These are phyloP conservation scores for Rousettus madagascariensis DNA, from an alignment of 2,797 vertebrate genomes.

Conservation along the genomic window DNA sequence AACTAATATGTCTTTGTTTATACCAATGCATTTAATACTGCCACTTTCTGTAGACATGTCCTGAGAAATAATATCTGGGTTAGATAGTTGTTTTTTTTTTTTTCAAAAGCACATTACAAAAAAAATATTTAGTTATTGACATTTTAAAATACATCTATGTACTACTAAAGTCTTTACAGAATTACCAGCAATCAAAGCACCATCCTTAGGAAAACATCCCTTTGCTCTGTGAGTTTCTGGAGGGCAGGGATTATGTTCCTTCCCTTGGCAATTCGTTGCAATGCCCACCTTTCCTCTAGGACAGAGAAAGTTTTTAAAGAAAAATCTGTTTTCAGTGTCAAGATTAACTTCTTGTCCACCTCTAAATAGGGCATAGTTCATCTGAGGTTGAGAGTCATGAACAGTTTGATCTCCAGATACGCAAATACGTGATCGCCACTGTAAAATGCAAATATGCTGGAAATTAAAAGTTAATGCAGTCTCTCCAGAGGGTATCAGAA, in stretches of 20 bases:
- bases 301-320: not conserved
- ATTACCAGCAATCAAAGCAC: not conserved
- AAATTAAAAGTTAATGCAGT: slow-evolving; percentile 74
- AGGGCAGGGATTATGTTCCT: not conserved
- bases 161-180: not conserved
- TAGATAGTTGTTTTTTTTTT: not conserved
- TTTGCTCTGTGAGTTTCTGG: not conserved
- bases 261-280: not conserved
- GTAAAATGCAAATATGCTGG: slow-evolving; percentile 63
- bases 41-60: not conserved
- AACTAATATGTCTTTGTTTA: not conserved
- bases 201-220: not conserved
- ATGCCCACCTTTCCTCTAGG: not conserved
- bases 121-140: not conserved
- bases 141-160: not conserved
- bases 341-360: not conserved
- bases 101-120: not conserved
- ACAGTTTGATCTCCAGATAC: slow-evolving; percentile 65
- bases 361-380: not conserved
- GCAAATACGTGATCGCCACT: slow-evolving; percentile 49
- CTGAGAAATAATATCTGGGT: slow-evolving; percentile 6
- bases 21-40: not conserved
- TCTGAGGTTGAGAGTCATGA: slow-evolving; percentile 41
- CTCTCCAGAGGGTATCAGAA: not conserved
- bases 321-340: slow-evolving; percentile 30